Base-by-base conservation (phyloP, 2,888 invertebrate genomes). In the Pharmacophagus antenor region DNA sequence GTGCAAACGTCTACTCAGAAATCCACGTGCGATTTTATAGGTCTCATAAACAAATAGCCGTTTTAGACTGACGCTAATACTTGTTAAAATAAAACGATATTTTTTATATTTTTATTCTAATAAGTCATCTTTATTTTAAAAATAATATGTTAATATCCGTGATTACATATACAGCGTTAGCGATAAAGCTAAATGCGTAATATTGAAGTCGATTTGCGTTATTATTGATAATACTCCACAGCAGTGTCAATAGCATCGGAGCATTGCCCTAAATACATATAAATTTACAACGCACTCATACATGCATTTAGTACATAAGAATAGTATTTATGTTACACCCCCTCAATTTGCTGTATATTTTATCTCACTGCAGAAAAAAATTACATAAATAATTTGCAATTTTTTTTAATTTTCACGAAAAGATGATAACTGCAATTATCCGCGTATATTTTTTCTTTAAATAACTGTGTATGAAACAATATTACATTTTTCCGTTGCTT, bases 261-360 rank as follows among this genome's bases (percentile, higher is more conserved):
- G 55, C 62, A 55, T 59, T 65, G 65, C 58, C 61, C 64, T 61
- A 63, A 61, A 66, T 66, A 31, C 50, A 56, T 56, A 37, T 20
- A 18, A 44, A 18, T 44, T 44, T 20, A 44, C 18, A 18, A 20
- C 42, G 18, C 18, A 8, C 18, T 2, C 12, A 31, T 15, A 37
- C 37, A 37, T n/a, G 3, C 15, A 15, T 15, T 15, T 2, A 4
- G 4, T 37, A 15, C 4, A 1, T 37, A n/a, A n/a, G 15, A 37
- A 37, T 37, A n/a, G 2, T 37, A 37, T 37, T 37, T 27, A 6
- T 4, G 10, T n/a, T n/a, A n/a, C n/a, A n/a, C n/a, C n/a, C n/a
- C n/a, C n/a, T n/a, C n/a, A n/a, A n/a, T n/a, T n/a, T n/a, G n/a
- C n/a, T n/a, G n/a, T n/a, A n/a, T n/a, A n/a, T n/a, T n/a, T n/a